phyloP scores from a whole-genome alignment of 2,888 invertebrate genomes.

The Apodemia duryi region DNA sequence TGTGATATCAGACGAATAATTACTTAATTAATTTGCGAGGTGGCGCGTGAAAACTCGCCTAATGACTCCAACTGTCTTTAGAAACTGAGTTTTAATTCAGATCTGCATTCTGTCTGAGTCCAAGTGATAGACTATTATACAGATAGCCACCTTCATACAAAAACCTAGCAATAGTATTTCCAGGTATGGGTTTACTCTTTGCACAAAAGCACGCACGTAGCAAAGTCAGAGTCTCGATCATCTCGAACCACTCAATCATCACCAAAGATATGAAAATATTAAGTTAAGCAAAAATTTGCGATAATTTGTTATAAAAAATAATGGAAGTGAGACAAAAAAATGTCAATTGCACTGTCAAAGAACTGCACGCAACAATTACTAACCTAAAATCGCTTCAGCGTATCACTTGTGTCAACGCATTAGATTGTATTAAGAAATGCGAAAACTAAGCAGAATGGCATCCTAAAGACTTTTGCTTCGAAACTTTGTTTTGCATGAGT shows the following conservation, averaged over 20 bases:
- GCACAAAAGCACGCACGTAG: too few relatives aligned
- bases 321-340: too few relatives aligned
- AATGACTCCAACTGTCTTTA: constrained; percentile 52
- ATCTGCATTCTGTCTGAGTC: constrained; percentile 54
- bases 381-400: constrained; percentile 37
- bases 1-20: constrained; percentile 46
- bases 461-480: constrained; percentile 70
- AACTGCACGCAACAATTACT: not conserved
- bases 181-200: too few relatives aligned
- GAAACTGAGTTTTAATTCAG: constrained; percentile 62
- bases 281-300: too few relatives aligned
- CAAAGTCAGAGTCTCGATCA: too few relatives aligned
- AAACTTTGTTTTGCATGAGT: constrained; percentile 71
- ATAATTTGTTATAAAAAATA: too few relatives aligned
- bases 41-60: constrained; percentile 49
- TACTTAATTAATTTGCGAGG: constrained; percentile 52
- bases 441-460: constrained; percentile 73
- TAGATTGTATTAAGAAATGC: constrained; percentile 75
- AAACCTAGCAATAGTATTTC: not conserved
- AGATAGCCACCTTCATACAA: not conserved
- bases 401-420: constrained; percentile 41
- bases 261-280: too few relatives aligned
- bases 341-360: too few relatives aligned
- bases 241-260: too few relatives aligned
- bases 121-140: constrained; percentile 15